Percentiles rank a stretch among this genome's conserved stretches.
Evolutionary conservation across 1,140 invertebrate genomes (phyloP).

Genomic region (Brachionus asplanchnoidis): DNA sequence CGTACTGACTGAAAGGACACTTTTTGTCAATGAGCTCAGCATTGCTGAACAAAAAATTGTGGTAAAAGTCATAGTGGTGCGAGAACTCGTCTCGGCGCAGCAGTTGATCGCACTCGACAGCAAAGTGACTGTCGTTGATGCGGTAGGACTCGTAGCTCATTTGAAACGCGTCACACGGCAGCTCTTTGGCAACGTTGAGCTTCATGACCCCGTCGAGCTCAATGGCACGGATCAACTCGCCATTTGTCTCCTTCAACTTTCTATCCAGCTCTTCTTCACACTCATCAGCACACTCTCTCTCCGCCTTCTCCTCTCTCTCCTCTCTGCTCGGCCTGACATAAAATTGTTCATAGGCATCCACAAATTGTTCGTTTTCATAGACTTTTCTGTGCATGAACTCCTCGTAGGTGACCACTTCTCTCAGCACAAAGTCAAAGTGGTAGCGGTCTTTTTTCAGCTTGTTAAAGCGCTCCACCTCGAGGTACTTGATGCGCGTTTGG

Average conservation of each 20-base stretch:
- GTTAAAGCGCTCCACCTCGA: constrained; percentile 14
- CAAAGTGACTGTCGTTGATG: neutral
- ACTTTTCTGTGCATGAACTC: constrained; percentile 5
- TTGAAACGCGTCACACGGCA: constrained; percentile 39
- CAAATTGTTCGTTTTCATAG: neutral
- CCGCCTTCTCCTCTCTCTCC: neutral
- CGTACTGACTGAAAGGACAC: constrained; percentile 22
- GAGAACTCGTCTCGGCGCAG: neutral
- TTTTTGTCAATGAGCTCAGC: neutral
- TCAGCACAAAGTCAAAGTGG: neutral
- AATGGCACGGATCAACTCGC: neutral
- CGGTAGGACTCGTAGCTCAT: constrained; percentile 5
- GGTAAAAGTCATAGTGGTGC: constrained; percentile 16
- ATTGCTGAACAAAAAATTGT: constrained; percentile 15
- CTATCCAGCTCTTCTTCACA: neutral
- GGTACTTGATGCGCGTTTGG: constrained; percentile 21
- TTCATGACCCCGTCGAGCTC: neutral
- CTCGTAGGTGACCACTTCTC: neutral
- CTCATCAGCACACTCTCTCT: neutral
- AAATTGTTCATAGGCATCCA: constrained; percentile 11
- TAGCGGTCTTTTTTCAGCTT: constrained; percentile 16
- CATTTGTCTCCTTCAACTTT: neutral
- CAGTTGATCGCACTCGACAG: neutral
- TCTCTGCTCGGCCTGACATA: neutral
- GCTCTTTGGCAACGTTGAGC: constrained; percentile 32